Conservation (phyloP, 2,113 vertebrate genomes). For the Garra rufa region DNA sequence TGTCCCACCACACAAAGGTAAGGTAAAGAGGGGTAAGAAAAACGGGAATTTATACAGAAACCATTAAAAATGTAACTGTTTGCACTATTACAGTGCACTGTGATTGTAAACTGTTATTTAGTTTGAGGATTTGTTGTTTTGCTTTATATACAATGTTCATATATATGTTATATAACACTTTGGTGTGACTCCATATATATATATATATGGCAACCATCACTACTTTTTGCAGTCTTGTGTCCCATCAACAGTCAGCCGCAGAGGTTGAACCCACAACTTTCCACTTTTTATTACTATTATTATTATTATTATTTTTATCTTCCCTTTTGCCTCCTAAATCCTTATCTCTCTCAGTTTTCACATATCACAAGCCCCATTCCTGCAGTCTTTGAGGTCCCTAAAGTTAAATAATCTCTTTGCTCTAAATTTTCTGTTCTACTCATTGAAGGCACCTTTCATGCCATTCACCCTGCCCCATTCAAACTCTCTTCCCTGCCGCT, state of each 20-base stretch:
- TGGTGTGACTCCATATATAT: too few relatives aligned
- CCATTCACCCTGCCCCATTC: slow-evolving; percentile 1
- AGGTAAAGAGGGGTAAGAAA: too few relatives aligned
- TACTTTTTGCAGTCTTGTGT: too few relatives aligned
- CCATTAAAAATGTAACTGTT: too few relatives aligned
- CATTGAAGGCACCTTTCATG: background rate
- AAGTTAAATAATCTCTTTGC: slow-evolving; percentile 12
- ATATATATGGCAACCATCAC: too few relatives aligned
- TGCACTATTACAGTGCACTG: too few relatives aligned
- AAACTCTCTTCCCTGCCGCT: background rate
- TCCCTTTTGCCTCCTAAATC: background rate
- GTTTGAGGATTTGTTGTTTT: too few relatives aligned
- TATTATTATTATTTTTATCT: background rate
- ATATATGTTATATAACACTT: too few relatives aligned
- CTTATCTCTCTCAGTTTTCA: background rate
- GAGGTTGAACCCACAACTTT: background rate
- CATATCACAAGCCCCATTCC: background rate
- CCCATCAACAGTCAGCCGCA: background rate
- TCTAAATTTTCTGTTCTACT: background rate
- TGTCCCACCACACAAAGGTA: too few relatives aligned
- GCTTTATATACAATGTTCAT: too few relatives aligned
- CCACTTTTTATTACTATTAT: background rate
- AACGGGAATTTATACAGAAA: too few relatives aligned
- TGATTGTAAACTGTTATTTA: too few relatives aligned
- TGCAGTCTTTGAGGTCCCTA: background rate